phyloP scores from a whole-genome alignment of 2,113 vertebrate genomes.

The Bolborhynchus lineola region DNA sequence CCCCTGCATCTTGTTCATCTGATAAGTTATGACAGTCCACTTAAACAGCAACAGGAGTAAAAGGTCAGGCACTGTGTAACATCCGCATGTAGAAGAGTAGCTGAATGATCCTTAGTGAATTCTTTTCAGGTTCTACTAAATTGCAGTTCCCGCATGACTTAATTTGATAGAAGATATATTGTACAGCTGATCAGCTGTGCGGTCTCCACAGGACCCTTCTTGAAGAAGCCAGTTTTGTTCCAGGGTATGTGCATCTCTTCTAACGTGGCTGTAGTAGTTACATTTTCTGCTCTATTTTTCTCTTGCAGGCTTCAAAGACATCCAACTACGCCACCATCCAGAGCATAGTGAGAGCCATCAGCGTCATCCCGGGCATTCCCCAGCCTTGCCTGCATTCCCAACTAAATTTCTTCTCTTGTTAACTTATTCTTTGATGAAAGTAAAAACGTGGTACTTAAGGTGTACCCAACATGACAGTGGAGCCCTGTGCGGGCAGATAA shows the following conservation, averaged over 20 bases:
- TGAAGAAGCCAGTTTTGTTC: accelerated
- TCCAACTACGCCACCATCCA: slow-evolving; percentile 98
- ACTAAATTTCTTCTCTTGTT: slow-evolving; percentile 94
- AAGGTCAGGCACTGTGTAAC: neutral
- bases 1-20: neutral
- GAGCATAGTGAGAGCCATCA: slow-evolving; percentile 92
- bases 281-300: neutral
- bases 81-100: neutral
- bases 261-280: neutral
- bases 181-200: neutral
- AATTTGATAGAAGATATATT: neutral
- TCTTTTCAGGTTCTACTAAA: neutral
- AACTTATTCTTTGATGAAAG: slow-evolving; percentile 96
- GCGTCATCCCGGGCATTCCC: slow-evolving; percentile 87
- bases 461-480: slow-evolving; percentile 97
- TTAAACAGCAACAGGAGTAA: neutral
- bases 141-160: neutral
- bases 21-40: neutral
- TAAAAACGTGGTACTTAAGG: slow-evolving; percentile 94
- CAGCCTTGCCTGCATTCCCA: slow-evolving; percentile 94
- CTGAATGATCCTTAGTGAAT: neutral
- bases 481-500: slow-evolving; percentile 94
- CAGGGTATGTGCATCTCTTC: accelerated
- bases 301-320: slow-evolving; percentile 86
- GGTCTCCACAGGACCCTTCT: neutral